Base-by-base conservation (phyloP, 2,888 invertebrate species). In the Alitta virens region DNA sequence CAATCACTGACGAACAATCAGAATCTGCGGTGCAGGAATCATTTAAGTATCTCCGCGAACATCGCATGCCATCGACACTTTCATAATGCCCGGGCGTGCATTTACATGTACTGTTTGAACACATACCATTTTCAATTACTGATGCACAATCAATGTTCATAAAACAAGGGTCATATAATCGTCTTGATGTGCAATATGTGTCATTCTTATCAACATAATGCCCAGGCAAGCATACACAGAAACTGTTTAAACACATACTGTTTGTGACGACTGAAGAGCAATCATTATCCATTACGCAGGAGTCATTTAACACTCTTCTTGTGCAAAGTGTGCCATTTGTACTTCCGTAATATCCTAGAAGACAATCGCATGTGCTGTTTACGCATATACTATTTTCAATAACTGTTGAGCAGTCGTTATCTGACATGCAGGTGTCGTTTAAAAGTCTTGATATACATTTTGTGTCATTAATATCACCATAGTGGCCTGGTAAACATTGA, bases 231-330 rank as follows among this genome's bases (percentile, higher is more conserved):
- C 65, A 65, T 7, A 7, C 0, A 38, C 65, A 65, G 2, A 50
- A 42, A n/a, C 18, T 23, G 16, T 65, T 59, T 9, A 40, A n/a
- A 54, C 65, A 65, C 9, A 51, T 14, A 27, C 65, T 63, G 49
- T 51, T 56, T 26, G 51, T 43, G 2, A 65, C 57, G 1, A 57
- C 63, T 40, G 58, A 25, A 5, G 25, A 16, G 26, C 65, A 65
- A 21, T 56, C 60, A 14, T 33, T n/a, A 54, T 63, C 54, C 9
- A n/a, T 25, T 0, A 24, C 26, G 43, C 65, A 65, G 5, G 33
- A 14, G 21, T 63, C 60, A 42, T 56, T 56, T 14, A 65, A 51
- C 12, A n/a, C 16, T n/a, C 58, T 49, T 33, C 24, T 21, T n/a
- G 2, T 27, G 26, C 65, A 65, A 23, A 21, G 40, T 1, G 56